Evolutionary conservation across 2,797 vertebrate genomes (phyloP), one percentile per base, ranked within the genome.

Genomic region (Danio albolineatus): DNA sequence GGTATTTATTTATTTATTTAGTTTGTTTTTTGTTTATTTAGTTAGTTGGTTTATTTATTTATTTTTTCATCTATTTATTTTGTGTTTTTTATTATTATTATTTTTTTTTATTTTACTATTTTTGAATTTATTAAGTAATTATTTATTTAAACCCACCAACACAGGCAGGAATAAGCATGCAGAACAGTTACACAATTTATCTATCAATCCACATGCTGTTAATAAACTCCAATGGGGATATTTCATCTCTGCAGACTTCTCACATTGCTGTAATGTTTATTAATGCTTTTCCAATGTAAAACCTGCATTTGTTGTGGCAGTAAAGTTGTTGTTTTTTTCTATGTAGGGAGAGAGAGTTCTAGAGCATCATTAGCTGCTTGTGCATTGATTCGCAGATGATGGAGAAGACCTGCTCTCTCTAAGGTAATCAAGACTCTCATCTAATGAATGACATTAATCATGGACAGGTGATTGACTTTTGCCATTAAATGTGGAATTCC

Each of bases 181-280:
- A 61, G 77, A 84, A 82, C 76, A 84, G 82, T 80, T 80, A 82
- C 76, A 82, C 78, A 66, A 80, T 80, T 82, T 80, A 82, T 82
- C 82, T 82, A 77, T 86, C 79, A 80, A 74, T 86, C 85, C 62
- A 80, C 86, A 80, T 44, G 6, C 54, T 80, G 71, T 77, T 78
- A 86, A 82, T 77, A 78, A 82, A 78, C 10, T 56, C 59, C 56
- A 65, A 61, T 39, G 74, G 76, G 73, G 64, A 49, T 62, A 79
- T 53, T 77, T 80, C 16, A 73, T 38, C 43, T 61, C 66, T 64
- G 44, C 1, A 1, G 16, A 61, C 62, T 75, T 49, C 59, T 70
- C 10, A 44, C 43, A 69, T 49, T 38, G 39, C 3, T 21, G 56
- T 49, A 49, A 60, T 70, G 46, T 44, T n/a, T 48, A 46, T 67